Base-by-base conservation (phyloP, 2,888 invertebrate genomes). In the Cordilura impudica region DNA sequence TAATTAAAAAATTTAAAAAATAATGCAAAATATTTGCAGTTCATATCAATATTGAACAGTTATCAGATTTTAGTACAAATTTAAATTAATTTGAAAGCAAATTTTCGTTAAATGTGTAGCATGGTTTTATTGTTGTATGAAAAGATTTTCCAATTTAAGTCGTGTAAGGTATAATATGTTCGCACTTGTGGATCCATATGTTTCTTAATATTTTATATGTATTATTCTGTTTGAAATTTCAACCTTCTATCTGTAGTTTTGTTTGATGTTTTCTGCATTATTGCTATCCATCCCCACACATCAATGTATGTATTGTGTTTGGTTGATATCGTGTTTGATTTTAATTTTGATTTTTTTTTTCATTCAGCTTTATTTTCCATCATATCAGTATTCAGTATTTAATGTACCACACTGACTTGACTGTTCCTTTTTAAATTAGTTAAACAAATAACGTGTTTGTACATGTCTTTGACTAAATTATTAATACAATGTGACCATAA, bases 401-500 rank as follows among this genome's bases (percentile, higher is more conserved):
- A 31, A 31, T 39, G 35, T 39, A 39, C n/a, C 2, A n/a, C n/a
- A 39, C 35, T 31, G n/a, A 39, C 35, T n/a, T 12, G 35, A 39
- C 35, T 26, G 29, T 63, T 76, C 75, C 65, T 69, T 76, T 76
- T 76, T 76, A 70, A 76, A 70, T 76, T 76, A 70, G 69, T 76
- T 69, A 65, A 56, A 61, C 75, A 76, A 63, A 49, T 69, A 23
- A 63, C 69, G 69, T 75, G 70, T 75, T 76, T 79, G 79, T 23
- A 63, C 66, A 67, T 67, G 79, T 43, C 79, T 79, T 79, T 71
- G 75, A 21, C 71, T 79, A 75, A 79, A 72, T 79, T 79, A 79
- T 79, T 79, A 76, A 79, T 58, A 75, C 71, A 53, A 43, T 63
- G 71, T 79, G 79, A 71, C 71, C 79, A 79, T 79, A 79, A 79